Base-by-base conservation (phyloP, 2,113 vertebrate genomes). In the Cyprinodon brontotheroides region DNA sequence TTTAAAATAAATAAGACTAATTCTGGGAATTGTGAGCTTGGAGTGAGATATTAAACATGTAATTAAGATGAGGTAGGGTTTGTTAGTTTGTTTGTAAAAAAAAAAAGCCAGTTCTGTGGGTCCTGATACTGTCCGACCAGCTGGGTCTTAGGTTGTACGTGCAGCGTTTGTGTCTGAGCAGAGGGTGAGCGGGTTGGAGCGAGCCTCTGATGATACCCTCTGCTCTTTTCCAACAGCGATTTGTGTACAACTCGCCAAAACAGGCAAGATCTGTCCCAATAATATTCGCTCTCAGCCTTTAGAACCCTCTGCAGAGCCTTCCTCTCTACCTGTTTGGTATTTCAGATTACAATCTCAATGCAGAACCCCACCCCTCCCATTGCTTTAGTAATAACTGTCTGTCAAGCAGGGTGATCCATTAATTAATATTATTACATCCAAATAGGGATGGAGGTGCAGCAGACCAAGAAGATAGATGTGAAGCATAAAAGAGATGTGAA, bases 391-490 rank as follows among this genome's bases (percentile, higher is more conserved):
- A 8, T 62, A 88, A 38, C 61, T 77, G 83, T 80, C 88, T 87
- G 81, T 83, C 83, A 85, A 73, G 37, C 72, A 15, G 66, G 22
- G 78, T 45, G 78, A 88, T 67, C 80, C 87, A 68, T 86, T 85
- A 72, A 85, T 82, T 76, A 86, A 83, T 84, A 77, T 89, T 76
- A 88, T 89, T 80, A 88, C 81, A 62, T 72, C 82, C 70, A 81
- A 90, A 90, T 89, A 86, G 83, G 47, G 72, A 81, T 66, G 83
- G 43, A 84, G 86, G 87, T 85, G 84, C 82, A 76, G 86, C 69
- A 22, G 73, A 89, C 68, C 83, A 40, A 74, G 84, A 77, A 86
- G 85, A 81, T 11, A 13, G 82, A 70, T 86, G 79, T 66, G 79
- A 73, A 84, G 77, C 57, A 57, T 61, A 74, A 68, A 83, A 82